Conservation (phyloP, 2,797 vertebrate species). For the Sebastes glaucus region DNA sequence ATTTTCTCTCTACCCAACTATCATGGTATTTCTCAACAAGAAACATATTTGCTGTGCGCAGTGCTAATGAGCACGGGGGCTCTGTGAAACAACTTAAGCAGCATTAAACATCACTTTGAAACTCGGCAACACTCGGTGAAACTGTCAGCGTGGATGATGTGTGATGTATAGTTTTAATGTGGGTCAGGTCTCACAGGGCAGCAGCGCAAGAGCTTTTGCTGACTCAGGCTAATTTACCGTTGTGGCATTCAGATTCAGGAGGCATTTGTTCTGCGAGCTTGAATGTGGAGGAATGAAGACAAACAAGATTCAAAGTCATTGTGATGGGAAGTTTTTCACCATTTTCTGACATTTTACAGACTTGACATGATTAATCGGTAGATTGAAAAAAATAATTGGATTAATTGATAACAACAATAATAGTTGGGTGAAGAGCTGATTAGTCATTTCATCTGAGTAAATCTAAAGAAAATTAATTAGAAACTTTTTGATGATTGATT, state of each 20-base stretch:
- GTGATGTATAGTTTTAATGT: slow-evolving; percentile 36
- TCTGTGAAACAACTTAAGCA: not conserved
- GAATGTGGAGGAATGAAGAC: not conserved
- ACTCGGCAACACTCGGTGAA: not conserved
- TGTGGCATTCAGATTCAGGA: slow-evolving; percentile 1
- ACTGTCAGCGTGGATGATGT: not conserved
- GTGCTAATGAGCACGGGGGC: not conserved
- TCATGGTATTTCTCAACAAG: not conserved
- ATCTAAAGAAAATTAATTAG: not conserved
- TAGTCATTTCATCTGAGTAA: not conserved
- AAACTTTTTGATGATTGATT: not conserved
- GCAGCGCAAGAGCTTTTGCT: slow-evolving; percentile 4
- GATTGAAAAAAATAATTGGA: not conserved
- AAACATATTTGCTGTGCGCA: not conserved
- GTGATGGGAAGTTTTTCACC: not conserved
- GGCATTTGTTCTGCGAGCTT: not conserved
- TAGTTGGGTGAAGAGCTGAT: not conserved
- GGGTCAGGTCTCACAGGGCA: slow-evolving; percentile 28
- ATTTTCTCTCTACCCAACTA: not conserved
- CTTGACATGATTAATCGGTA: not conserved
- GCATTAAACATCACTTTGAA: slow-evolving; percentile 3
- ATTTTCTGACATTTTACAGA: not conserved
- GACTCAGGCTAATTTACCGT: not conserved
- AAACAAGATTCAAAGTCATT: not conserved
- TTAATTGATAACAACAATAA: not conserved